Evolutionary conservation across 2,113 vertebrate species (phyloP).

Genomic region (Buteo buteo): DNA sequence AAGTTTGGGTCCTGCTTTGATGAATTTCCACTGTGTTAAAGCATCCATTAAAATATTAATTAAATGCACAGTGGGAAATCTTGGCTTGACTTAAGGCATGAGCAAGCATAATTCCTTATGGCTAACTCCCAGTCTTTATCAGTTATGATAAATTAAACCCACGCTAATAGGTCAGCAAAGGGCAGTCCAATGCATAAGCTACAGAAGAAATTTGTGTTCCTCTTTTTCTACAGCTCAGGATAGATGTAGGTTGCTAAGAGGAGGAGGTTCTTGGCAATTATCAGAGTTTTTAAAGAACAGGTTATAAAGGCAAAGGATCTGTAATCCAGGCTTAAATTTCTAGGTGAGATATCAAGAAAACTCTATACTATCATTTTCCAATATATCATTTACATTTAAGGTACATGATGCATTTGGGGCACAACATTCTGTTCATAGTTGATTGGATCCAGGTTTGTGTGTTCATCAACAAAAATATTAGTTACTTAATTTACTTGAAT

Average conservation of each 20-base stretch:
- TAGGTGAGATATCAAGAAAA: neutral
- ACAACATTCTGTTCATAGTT: neutral
- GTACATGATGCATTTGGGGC: neutral
- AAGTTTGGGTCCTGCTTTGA: neutral
- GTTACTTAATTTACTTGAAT: neutral
- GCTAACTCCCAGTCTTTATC: neutral
- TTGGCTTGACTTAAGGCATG: neutral
- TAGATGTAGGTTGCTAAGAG: neutral
- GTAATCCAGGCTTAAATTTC: neutral
- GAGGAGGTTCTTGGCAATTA: neutral
- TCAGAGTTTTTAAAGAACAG: neutral
- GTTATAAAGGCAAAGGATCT: neutral
- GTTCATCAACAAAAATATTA: neutral
- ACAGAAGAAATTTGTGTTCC: neutral
- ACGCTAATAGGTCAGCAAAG: neutral
- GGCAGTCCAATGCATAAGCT: neutral
- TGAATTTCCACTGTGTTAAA: neutral
- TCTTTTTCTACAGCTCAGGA: neutral
- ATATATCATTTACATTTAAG: neutral
- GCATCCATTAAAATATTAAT: conserved; percentile 4
- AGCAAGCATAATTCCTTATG: neutral
- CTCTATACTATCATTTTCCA: neutral
- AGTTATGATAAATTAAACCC: neutral
- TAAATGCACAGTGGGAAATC: neutral
- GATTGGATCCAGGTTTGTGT: neutral